Conservation (phyloP, 1,140 invertebrate genomes). For the Atta cephalotes region DNA sequence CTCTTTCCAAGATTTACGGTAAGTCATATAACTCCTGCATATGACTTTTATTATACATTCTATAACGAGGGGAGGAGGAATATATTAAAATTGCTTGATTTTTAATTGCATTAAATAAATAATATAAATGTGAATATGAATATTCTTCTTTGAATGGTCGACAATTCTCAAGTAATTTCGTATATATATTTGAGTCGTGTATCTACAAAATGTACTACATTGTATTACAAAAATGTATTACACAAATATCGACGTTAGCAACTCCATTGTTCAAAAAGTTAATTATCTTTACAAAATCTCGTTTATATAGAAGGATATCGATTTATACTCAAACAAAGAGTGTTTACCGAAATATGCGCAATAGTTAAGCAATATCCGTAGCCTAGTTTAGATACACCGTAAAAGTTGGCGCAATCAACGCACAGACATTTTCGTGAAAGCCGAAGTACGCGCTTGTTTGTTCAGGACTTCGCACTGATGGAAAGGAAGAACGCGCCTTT, state of each 20-base stretch:
- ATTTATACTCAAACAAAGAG: constrained; percentile 22
- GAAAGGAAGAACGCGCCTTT: neutral
- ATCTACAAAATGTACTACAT: neutral
- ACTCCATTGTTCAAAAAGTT: neutral
- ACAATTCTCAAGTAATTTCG: neutral
- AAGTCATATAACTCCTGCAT: neutral
- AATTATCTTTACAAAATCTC: neutral
- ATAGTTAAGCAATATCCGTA: constrained; percentile 18
- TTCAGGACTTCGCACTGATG: neutral
- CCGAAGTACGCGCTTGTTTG: constrained; percentile 21
- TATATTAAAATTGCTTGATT: neutral
- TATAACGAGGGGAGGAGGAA: too few species aligned
- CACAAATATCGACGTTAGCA: neutral
- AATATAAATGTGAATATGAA: neutral
- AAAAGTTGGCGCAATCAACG: constrained; percentile 43
- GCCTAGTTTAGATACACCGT: constrained; percentile 8
- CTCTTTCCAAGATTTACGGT: constrained; percentile 18
- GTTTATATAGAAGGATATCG: neutral
- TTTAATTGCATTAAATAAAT: neutral
- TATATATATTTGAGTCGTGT: neutral
- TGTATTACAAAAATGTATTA: neutral
- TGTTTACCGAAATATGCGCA: neutral
- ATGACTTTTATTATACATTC: neutral
- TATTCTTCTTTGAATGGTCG: neutral
- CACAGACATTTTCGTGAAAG: constrained; percentile 5